phyloP scores from a whole-genome alignment of 2,113 vertebrate genomes.

The Esox niger region DNA sequence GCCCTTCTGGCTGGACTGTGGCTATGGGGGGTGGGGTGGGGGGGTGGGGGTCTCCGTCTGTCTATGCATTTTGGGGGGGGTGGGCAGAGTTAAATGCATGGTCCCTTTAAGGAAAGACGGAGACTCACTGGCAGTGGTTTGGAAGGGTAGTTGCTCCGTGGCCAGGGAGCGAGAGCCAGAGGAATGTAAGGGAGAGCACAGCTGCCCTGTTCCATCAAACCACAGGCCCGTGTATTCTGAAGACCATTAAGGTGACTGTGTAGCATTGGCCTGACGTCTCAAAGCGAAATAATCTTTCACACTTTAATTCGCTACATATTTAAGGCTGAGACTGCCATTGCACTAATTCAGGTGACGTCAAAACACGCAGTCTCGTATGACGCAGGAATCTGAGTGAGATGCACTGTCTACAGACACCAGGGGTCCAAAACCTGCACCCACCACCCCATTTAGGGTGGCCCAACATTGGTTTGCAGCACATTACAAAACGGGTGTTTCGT shows the following conservation, averaged over 20 bases:
- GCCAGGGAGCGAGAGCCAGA: constrained; percentile 51
- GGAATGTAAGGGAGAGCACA: constrained; percentile 68
- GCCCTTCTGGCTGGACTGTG: constrained; percentile 12
- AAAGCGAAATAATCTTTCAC: too few species aligned
- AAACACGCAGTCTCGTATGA: too few species aligned
- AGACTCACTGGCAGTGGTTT: constrained; percentile 30
- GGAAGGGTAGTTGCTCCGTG: constrained; percentile 24
- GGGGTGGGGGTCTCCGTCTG: constrained; percentile 28
- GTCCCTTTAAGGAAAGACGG: constrained; percentile 46
- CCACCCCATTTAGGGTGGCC: too few species aligned
- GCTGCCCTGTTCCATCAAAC: constrained; percentile 71
- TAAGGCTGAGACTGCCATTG: too few species aligned
- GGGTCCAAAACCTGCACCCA: too few species aligned
- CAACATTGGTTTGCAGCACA: too few species aligned
- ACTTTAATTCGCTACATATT: too few species aligned
- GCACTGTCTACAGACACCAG: too few species aligned
- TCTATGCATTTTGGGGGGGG: background rate
- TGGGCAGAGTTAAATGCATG: constrained; percentile 19
- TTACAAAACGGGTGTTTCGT: too few species aligned
- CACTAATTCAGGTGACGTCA: too few species aligned
- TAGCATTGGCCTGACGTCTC: constrained; percentile 53
- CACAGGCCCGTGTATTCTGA: constrained; percentile 47
- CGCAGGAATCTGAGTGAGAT: too few species aligned
- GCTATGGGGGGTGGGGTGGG: constrained; percentile 26
- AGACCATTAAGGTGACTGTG: constrained; percentile 62